phyloP scores from a whole-genome alignment of 2,888 invertebrate genomes.

The Dermolepida albohirtum region DNA sequence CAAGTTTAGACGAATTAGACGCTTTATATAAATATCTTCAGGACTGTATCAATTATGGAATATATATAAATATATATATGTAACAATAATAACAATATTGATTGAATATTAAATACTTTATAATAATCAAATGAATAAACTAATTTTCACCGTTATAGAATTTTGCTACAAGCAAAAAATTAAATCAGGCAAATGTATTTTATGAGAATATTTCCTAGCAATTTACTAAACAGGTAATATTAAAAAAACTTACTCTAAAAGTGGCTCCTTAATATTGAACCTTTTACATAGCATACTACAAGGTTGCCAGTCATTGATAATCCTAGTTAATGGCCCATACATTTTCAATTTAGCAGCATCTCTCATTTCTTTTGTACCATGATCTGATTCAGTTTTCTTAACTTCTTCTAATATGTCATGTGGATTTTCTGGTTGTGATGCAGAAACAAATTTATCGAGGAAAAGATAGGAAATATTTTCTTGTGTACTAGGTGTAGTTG shows the following conservation, averaged over 20 bases:
- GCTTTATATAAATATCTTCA: no score
- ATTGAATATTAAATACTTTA: no score
- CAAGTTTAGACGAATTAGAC: no score
- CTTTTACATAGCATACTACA: conserved; percentile 85
- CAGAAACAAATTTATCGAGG: conserved; percentile 72
- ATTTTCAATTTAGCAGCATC: conserved; percentile 81
- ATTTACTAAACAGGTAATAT: not conserved
- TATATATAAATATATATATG: no score
- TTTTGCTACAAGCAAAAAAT: no score
- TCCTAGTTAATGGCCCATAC: conserved; percentile 82
- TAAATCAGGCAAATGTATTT: no score
- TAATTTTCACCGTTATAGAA: no score
- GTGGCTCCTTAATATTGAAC: conserved; percentile 94
- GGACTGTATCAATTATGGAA: no score
- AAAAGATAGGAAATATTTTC: conserved; percentile 50
- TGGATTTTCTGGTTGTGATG: conserved; percentile 66
- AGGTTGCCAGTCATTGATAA: conserved; percentile 82
- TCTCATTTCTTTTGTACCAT: conserved; percentile 70
- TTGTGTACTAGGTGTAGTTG: not conserved
- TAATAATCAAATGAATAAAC: no score
- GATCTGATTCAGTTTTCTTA: conserved; percentile 53
- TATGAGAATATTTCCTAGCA: no score
- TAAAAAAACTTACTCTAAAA: conserved; percentile 68
- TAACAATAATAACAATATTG: no score
- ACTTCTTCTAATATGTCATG: conserved; percentile 60